These are phyloP conservation scores for Pipistrellus kuhlii DNA, from an alignment of 2,797 vertebrate species.

Conservation along the genomic window DNA sequence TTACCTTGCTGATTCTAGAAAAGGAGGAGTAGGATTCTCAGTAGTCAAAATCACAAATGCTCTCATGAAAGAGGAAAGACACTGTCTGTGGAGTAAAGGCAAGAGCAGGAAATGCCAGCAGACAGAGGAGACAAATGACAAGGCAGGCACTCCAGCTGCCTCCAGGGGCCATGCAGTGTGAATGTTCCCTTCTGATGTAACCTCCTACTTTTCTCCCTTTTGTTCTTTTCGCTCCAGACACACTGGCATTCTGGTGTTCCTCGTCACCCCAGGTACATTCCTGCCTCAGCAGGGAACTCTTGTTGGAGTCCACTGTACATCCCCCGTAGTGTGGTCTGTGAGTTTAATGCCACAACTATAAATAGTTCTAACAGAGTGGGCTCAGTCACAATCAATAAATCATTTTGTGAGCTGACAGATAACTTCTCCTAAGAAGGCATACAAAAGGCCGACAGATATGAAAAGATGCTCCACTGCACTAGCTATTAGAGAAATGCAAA, in stretches of 20 bases:
- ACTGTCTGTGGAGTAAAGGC: neutral
- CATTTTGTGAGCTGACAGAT: neutral
- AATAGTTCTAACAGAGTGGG: constrained; percentile 9
- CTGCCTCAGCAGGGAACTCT: neutral
- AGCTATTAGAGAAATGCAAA: neutral
- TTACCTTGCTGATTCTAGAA: neutral
- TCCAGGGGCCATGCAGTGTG: too few relatives aligned
- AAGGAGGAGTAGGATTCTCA: neutral
- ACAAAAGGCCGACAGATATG: neutral
- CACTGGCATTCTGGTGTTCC: neutral
- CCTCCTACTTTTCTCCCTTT: neutral
- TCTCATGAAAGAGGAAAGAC: neutral
- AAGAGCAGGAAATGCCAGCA: neutral
- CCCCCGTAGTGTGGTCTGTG: neutral
- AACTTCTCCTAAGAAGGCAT: neutral
- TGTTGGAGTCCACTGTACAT: neutral
- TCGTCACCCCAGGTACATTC: neutral
- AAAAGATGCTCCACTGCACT: too few relatives aligned
- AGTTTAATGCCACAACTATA: neutral
- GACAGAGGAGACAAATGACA: neutral
- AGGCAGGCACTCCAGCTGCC: neutral
- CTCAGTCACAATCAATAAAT: neutral
- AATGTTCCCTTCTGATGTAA: neutral
- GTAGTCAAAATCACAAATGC: neutral
- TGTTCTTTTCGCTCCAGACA: neutral